Conservation (phyloP, 2,888 invertebrate species). For the Oscheius onirici region DNA sequence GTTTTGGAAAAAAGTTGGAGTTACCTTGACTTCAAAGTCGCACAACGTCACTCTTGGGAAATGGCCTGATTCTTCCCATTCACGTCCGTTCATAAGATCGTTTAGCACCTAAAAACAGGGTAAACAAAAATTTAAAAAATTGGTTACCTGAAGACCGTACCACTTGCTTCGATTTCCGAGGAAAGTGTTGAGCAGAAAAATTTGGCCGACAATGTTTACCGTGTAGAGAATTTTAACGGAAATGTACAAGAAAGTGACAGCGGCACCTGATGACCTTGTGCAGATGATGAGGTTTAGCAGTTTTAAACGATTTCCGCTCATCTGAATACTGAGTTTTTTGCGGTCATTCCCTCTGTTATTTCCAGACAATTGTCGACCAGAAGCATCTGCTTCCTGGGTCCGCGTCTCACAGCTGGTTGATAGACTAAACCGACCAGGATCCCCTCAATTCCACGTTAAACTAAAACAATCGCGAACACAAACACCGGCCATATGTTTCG, state of each 20-base stretch:
- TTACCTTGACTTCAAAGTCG: slow-evolving; percentile 71
- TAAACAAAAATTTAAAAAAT: neutral
- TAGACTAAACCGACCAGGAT: slow-evolving; percentile 32
- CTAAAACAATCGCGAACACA: slow-evolving; percentile 32
- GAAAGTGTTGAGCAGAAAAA: slow-evolving; percentile 70
- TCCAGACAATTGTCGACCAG: slow-evolving; percentile 15
- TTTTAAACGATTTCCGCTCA: slow-evolving; percentile 68
- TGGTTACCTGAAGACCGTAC: slow-evolving; percentile 70
- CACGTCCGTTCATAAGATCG: slow-evolving; percentile 71
- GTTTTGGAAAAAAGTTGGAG: neutral
- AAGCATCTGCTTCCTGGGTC: slow-evolving; percentile 29
- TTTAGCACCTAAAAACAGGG: slow-evolving; percentile 59
- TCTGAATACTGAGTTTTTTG: slow-evolving; percentile 50
- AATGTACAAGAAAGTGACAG: slow-evolving; percentile 70
- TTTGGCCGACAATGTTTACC: slow-evolving; percentile 71
- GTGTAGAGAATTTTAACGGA: slow-evolving; percentile 70
- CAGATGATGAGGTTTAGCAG: slow-evolving; percentile 70
- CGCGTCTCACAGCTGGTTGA: slow-evolving; percentile 29
- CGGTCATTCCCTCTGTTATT: neutral
- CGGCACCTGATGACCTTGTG: slow-evolving; percentile 70
- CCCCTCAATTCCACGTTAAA: slow-evolving; percentile 32
- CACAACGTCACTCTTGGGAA: slow-evolving; percentile 71
- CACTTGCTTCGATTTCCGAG: slow-evolving; percentile 69
- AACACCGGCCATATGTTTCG: slow-evolving; percentile 27
- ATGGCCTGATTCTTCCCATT: slow-evolving; percentile 71